Base-by-base conservation (phyloP, 2,888 invertebrate genomes). In the Pristionchus exspectatus region DNA sequence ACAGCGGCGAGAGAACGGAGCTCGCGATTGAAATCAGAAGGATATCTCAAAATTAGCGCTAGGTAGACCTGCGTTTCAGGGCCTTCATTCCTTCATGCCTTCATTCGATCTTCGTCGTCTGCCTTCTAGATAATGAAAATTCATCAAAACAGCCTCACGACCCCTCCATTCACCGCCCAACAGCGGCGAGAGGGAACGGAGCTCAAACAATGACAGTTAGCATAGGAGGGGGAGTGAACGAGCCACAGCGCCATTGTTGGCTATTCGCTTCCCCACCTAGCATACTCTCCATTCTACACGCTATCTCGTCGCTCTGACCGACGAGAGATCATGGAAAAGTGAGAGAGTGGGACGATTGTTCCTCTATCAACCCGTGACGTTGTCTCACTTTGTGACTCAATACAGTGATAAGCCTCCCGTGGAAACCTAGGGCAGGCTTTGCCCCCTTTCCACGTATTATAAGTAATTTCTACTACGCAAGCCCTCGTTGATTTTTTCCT, bases 151-250 rank as follows among this genome's bases (percentile, higher is more conserved):
- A 50, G 44, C 44, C 12, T 2, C 24, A 69, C 27, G 69, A 69
- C 18, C n/a, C 24, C 24, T 12, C n/a, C 24, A 21, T 24, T 27
- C 21, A 21, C 66, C 24, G 21, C 21, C 9, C 69, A 38, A 38
- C 38, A 3, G 38, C 38, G 7, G 4, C 16, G 69, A 5, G 30
- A 30, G 10, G 0, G 69, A 44, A 87, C 66, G 81, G 81, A 12
- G 77, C 77, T 44, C 81, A 81, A 81, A 81, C 81, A 81, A 33
- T 24, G 81, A 81, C 74, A 77, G 54, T 50, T 30, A 81, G 33
- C 30, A 72, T 33, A 54, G n/a, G 81, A 12, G 50, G 77, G 54
- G 74, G 33, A 38, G 38, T 14, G 38, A 16, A 74, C 33, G 33
- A 38, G 16, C 33, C 18, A 16, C 24, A 50, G 30, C 7, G 81